Evolutionary conservation across 1,140 invertebrate species (phyloP), one percentile per base, ranked within the genome.

Genomic region (Antheraea mylitta): DNA sequence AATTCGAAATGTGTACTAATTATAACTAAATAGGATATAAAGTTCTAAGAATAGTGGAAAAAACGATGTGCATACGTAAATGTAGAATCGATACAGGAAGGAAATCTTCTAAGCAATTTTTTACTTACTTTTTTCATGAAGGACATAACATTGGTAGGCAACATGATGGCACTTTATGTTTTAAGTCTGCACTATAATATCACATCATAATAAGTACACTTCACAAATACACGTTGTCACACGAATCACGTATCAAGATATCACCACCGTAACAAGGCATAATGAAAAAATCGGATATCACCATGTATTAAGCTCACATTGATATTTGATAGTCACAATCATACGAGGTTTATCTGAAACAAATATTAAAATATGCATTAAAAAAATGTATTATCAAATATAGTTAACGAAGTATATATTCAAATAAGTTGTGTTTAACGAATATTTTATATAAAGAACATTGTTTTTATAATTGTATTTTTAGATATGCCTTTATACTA

Each of bases 41-140:
- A 30, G 22, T 30, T 30, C 4, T 1, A 30, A 30, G 22, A 30
- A 30, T 30, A 30, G 22, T 30, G 22, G 22, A 30, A 30, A 30
- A n/a, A n/a, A n/a, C n/a, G n/a, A n/a, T n/a, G n/a, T n/a, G n/a
- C n/a, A n/a, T n/a, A n/a, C n/a, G n/a, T n/a, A 42, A 60, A 60
- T 60, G 16, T 60, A 60, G n/a, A 19, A 60, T 19, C 18, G 10
- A 22, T 18, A 30, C 1, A 22, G 36, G 10, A 61, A 19, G 19
- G 19, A 16, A 61, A 5, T 16, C 5, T 53, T 48, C 11, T 4
- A 64, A 37, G 37, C 22, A 30, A 30, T 4, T 18, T 9, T 42
- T 62, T 58, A 90, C 93, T 94, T 83, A 97, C 96, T 95, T 96
- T 97, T 83, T 96, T 97, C 94, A 96, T 95, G 87, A 96, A 96